phyloP scores from a whole-genome alignment of 2,113 vertebrate genomes.

The Setophaga petechia region DNA sequence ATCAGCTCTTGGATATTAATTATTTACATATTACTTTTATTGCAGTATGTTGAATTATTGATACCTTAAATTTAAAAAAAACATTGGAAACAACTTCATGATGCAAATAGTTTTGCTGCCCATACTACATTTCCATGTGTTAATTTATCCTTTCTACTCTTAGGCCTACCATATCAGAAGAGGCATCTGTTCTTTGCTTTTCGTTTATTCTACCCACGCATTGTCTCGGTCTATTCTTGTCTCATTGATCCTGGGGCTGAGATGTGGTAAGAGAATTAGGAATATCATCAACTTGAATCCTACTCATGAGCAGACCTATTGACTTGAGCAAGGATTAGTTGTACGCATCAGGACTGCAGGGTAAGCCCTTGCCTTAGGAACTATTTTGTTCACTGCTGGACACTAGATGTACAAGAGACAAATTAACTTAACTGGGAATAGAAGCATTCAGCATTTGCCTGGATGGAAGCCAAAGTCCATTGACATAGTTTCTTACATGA shows the following conservation, averaged over 20 bases:
- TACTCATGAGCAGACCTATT: not conserved
- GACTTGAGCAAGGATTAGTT: not conserved
- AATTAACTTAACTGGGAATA: not conserved
- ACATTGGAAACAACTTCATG: not conserved
- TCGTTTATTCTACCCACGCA: not conserved
- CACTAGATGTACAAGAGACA: not conserved
- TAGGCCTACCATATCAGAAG: not conserved
- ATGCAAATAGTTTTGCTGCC: not conserved
- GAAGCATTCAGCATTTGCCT: not conserved
- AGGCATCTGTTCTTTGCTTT: not conserved
- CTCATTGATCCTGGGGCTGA: not conserved
- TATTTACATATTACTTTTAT: not conserved
- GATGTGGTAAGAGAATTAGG: not conserved
- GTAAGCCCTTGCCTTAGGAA: not conserved
- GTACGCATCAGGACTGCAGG: not conserved
- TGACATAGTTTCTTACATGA: not conserved
- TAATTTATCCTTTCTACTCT: not conserved
- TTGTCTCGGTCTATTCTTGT: not conserved
- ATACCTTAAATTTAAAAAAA: not conserved
- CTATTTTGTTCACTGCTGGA: not conserved
- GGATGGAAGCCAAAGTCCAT: not conserved
- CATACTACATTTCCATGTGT: not conserved
- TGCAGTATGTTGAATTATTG: not conserved
- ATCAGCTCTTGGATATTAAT: not conserved
- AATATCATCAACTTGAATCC: not conserved